Conservation (phyloP, 1,140 invertebrate species). For the Leptopilina clavipes region DNA sequence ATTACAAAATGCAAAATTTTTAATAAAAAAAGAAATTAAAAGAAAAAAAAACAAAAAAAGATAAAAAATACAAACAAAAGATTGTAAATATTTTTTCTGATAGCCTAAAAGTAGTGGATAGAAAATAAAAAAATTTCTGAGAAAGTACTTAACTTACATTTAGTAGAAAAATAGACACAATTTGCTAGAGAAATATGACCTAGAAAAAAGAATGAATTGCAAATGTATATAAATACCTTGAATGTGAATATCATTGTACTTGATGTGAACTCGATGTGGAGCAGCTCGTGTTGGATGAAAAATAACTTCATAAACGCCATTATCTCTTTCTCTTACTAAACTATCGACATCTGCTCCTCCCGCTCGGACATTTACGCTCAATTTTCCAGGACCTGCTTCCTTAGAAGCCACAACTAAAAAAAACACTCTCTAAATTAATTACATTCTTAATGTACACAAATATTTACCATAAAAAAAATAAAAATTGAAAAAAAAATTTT, state of each 20-base stretch:
- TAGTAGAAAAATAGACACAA: neutral
- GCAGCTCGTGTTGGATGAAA: conserved; percentile 89
- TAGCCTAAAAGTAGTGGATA: no score
- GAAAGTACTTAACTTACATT: neutral
- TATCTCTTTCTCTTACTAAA: conserved; percentile 83
- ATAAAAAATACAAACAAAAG: no score
- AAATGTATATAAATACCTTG: conserved; percentile 57
- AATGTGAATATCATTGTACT: conserved; percentile 72
- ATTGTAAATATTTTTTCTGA: no score
- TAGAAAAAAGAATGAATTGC: conserved; percentile 42
- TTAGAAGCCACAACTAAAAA: conserved; percentile 78
- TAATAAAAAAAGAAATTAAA: no score
- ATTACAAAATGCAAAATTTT: no score
- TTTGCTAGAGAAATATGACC: no score
- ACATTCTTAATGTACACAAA: conserved; percentile 25
- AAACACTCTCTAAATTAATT: neutral
- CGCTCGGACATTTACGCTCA: conserved; percentile 86
- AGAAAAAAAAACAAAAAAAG: no score
- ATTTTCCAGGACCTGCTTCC: conserved; percentile 87
- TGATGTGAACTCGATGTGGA: conserved; percentile 83
- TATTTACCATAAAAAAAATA: no score
- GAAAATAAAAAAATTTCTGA: neutral
- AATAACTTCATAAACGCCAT: conserved; percentile 85
- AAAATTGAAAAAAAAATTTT: no score
- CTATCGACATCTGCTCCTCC: conserved; percentile 87